Evolutionary conservation across 1,140 invertebrate species (phyloP).

Genomic region (Telenomus remus): DNA sequence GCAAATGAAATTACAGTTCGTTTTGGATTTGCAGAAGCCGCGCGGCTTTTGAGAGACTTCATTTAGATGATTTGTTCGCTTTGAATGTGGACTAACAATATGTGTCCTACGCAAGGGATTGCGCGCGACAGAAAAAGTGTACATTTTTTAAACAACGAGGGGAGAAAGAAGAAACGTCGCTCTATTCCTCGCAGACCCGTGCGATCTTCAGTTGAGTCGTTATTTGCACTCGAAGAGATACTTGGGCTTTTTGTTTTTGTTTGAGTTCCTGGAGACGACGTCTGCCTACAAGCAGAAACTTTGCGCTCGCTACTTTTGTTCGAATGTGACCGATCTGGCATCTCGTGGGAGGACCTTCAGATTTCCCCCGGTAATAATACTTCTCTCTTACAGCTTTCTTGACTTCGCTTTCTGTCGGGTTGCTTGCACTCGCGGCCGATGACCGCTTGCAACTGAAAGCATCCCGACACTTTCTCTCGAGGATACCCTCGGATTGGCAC

Average conservation of each 20-base stretch:
- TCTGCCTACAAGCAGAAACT: slow-evolving; percentile 61
- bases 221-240: slow-evolving; percentile 53
- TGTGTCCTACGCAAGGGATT: slow-evolving; percentile 5
- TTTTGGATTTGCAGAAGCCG: neutral
- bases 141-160: no score
- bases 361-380: slow-evolving; percentile 76
- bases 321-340: slow-evolving; percentile 73
- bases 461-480: slow-evolving; percentile 57
- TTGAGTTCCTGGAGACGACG: slow-evolving; percentile 39
- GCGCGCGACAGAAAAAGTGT: neutral
- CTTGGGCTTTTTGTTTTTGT: slow-evolving; percentile 56
- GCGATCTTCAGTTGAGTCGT: slow-evolving; percentile 53
- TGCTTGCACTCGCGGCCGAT: slow-evolving; percentile 52
- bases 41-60: slow-evolving; percentile 2
- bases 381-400: slow-evolving; percentile 68
- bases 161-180: slow-evolving; percentile 14
- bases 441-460: slow-evolving; percentile 67
- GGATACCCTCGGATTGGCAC: slow-evolving; percentile 65
- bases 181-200: slow-evolving; percentile 38
- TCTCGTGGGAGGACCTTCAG: slow-evolving; percentile 69
- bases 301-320: slow-evolving; percentile 65
- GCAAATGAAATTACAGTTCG: slow-evolving; percentile 20
- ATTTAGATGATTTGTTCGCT: slow-evolving; percentile 16
- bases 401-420: slow-evolving; percentile 45
- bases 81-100: slow-evolving; percentile 13